Base-by-base conservation (phyloP, 2,797 vertebrate species). In the Pangasius krempfi region DNA sequence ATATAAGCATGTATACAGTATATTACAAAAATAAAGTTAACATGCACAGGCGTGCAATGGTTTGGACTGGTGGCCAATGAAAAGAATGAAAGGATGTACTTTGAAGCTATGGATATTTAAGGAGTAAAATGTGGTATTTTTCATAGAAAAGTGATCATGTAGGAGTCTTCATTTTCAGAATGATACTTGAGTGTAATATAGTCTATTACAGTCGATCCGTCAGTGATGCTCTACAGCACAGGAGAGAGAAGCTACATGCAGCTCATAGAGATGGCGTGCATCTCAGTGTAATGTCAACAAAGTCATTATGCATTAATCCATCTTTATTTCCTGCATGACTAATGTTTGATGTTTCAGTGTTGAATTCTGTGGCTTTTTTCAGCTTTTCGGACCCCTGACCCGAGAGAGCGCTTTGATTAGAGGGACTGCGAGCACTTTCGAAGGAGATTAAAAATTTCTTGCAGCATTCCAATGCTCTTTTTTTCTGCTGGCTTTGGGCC, bases 401-500 rank as follows among this genome's bases (percentile, higher is more conserved):
- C 9, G 5, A 50, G 52, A 20, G 25, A 60, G 64, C 12, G 9
- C 73, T 37, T n/a, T 25, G 30, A 85, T 62, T 20, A 16, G 62
- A 44, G 50, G 12, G 16, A 82, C 78, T 22, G 3, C 16, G 25
- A 73, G 50, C 62, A 64, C 27, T 72, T 84, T 84, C 1, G 20
- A 72, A 47, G 37, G 18, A 58, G 50, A 85, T 89, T 60, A 62
- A 52, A 56, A 25, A 80, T 47, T 85, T 75, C 62, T 44, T 58
- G 12, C 13, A 3, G 12, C 13, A 13, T 27, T 47, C 64, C 47
- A 22, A 7, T 12, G 47, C 83, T 56, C 62, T 87, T 68, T 44
- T 87, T 40, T 58, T 33, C 70, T 72, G 79, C 37, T 18, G 80
- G 58, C 54, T 91, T 85, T 70, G 25, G 82, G 84, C 84, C 73